Conservation (phyloP, 2,113 vertebrate species). For the Mixornis gularis region DNA sequence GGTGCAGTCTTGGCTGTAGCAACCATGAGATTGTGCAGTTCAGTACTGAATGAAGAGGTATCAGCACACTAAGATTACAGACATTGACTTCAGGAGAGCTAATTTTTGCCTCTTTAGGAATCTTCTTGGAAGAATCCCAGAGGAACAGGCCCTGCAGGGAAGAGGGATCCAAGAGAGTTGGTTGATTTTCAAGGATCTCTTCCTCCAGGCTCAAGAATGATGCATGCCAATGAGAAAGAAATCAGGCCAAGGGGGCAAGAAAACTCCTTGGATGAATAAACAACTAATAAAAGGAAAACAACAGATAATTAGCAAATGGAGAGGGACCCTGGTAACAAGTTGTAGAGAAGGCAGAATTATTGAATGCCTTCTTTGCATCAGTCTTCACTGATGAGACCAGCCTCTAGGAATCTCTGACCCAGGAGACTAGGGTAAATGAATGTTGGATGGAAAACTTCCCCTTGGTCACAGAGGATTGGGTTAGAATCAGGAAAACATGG, state of each 20-base stretch:
- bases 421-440: background rate
- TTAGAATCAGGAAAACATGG: background rate
- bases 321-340: background rate
- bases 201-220: background rate
- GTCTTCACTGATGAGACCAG: background rate
- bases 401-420: background rate
- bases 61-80: background rate
- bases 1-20: background rate
- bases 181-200: accelerated
- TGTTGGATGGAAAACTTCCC: background rate
- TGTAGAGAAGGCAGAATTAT: background rate
- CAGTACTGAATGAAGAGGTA: background rate
- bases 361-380: background rate
- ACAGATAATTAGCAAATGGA: background rate
- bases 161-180: too few species aligned
- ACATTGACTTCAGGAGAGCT: background rate
- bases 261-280: background rate
- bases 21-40: background rate
- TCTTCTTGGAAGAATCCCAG: background rate
- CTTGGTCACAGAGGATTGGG: background rate
- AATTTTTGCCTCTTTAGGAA: background rate
- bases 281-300: background rate
- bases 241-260: background rate
- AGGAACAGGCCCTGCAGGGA: background rate
- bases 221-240: background rate